phyloP scores from a whole-genome alignment of 2,113 vertebrate species.

The Brachirus orientalis region DNA sequence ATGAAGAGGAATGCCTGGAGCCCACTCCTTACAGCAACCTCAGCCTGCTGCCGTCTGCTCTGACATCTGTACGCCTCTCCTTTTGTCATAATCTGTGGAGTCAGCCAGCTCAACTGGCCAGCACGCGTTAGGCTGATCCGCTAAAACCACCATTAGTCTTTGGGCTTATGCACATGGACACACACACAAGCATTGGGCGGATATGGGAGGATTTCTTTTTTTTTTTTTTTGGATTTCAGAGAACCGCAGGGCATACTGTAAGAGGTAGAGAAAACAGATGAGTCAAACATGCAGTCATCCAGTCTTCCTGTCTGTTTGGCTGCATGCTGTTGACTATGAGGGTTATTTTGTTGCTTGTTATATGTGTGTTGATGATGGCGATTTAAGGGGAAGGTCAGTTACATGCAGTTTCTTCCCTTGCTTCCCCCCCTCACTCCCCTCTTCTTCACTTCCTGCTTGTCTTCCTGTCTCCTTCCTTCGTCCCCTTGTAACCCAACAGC shows the following conservation, averaged over 20 bases:
- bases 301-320: slow-evolving; percentile 68
- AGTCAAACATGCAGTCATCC: slow-evolving; percentile 78
- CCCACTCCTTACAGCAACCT: slow-evolving; percentile 57
- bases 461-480: not conserved
- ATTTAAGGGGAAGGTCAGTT: slow-evolving; percentile 1
- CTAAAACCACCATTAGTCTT: slow-evolving; percentile 62
- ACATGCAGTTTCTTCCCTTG: slow-evolving; percentile 7
- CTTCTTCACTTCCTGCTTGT: slow-evolving; percentile 5
- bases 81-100: slow-evolving; percentile 65
- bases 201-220: slow-evolving; percentile 66
- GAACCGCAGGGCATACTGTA: slow-evolving; percentile 52
- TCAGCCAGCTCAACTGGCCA: slow-evolving; percentile 65
- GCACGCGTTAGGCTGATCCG: slow-evolving; percentile 68
- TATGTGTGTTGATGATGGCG: slow-evolving; percentile 10
- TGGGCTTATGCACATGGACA: slow-evolving; percentile 28
- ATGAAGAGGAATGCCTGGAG: slow-evolving; percentile 51
- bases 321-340: slow-evolving; percentile 45
- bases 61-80: slow-evolving; percentile 59
- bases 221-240: slow-evolving; percentile 54
- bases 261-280: slow-evolving; percentile 79
- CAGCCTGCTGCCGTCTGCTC: slow-evolving; percentile 54
- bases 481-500: slow-evolving; percentile 19
- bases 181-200: slow-evolving; percentile 55
- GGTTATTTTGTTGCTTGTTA: slow-evolving; percentile 11
- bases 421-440: slow-evolving; percentile 9